Base-by-base conservation (phyloP, 2,113 vertebrate genomes). In the Leptobrachium leishanense region DNA sequence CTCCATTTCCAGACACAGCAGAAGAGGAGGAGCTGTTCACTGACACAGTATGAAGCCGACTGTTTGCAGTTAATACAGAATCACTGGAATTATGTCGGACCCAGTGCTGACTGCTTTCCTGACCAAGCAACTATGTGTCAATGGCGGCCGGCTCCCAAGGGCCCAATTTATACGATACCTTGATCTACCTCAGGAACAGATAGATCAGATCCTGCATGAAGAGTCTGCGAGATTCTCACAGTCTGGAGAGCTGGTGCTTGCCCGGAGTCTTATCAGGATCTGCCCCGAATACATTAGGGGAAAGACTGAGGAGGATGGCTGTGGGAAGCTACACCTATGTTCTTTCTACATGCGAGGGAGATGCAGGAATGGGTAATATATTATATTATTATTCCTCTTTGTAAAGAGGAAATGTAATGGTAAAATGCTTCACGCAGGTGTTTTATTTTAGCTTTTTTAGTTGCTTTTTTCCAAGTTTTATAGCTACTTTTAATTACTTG, bases 301-400 rank as follows among this genome's bases (percentile, higher is more conserved):
- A 74, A 3, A 76, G 5, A 72, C 68, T 3, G 83, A 77, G 64
- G 91, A 90, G 83, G 4, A 0, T 2, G 87, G 84, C 83, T 93
- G 92, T 86, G 84, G 85, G n/a, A 84, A 84, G 68, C 85, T 93
- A 81, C 92, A 93, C 83, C 84, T 93, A 67, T 93, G 92, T 83
- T 88, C 89, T 62, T 83, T 77, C 0, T 75, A 90, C 78, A 87
- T 92, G 76, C 76, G 85, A 87, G 88, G 88, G 81, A 85, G 9
- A 72, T 92, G 92, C 82, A 2, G 80, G 20, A n/a, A 68, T 71
- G 8, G 85, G 53, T 31, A 31, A 31, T 31, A 31, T 31, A 31
- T 31, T 31, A 31, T 31, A 31, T 31, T 31, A 31, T 31, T 31
- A 31, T 31, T 31, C 20, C 20, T 31, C 20, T 31, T 31, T 31